Percentiles rank a stretch among this genome's conserved stretches.
Evolutionary conservation across 2,888 invertebrate species (phyloP).

Genomic region (Diadegma fenestrale): DNA sequence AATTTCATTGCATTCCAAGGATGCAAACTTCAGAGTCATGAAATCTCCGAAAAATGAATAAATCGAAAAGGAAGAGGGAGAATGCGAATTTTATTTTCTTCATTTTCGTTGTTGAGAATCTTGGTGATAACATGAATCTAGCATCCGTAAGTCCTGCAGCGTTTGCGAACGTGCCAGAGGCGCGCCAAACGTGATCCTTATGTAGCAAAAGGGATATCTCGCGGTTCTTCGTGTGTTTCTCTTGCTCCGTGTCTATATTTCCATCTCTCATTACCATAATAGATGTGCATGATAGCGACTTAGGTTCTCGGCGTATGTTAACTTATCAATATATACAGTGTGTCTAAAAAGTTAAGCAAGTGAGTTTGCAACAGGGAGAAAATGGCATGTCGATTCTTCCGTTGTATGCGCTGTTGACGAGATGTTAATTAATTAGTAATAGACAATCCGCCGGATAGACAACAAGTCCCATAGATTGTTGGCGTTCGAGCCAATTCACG

Average conservation of each 20-base stretch:
- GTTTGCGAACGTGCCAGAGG: slow-evolving; percentile 62
- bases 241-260: slow-evolving; percentile 36
- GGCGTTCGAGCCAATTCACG: neutral
- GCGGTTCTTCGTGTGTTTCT: slow-evolving; percentile 37
- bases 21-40: no score
- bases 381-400: neutral
- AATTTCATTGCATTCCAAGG: no score
- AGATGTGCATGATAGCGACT: slow-evolving; percentile 74
- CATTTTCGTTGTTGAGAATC: slow-evolving; percentile 43
- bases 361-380: neutral
- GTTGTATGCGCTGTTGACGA: neutral
- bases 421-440: neutral
- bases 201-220: slow-evolving; percentile 32
- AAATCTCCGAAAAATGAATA: neutral
- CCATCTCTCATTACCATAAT: slow-evolving; percentile 78
- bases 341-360: slow-evolving; percentile 1
- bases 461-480: no score
- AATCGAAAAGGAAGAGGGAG: neutral
- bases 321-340: neutral
- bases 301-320: slow-evolving; percentile 51
- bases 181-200: slow-evolving; percentile 40
- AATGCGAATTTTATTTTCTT: slow-evolving; percentile 34
- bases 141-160: slow-evolving; percentile 6
- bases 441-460: no score
- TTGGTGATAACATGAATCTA: slow-evolving; percentile 36